Base-by-base conservation (phyloP, 2,113 vertebrate genomes). In the Trematomus loennbergii region DNA sequence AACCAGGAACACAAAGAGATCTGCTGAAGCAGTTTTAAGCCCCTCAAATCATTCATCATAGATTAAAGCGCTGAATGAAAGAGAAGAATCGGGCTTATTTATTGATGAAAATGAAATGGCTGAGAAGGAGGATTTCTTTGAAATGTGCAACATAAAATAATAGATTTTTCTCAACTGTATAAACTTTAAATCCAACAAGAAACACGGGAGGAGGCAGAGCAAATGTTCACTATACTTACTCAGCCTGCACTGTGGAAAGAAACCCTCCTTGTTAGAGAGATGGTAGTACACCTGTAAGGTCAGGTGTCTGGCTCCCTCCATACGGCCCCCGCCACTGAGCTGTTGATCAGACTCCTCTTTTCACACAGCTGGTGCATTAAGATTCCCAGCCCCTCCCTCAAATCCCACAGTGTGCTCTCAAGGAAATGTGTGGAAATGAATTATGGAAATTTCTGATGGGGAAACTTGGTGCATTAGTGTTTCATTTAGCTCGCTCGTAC, bases 381-480 rank as follows among this genome's bases (percentile, higher is more conserved):
- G 92, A 91, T 86, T 92, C 91, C 81, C 83, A 66, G 88, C 89
- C 87, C 92, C 92, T 94, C 93, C 92, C 84, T 93, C 83, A 92
- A 91, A 88, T 90, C 91, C 89, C 92, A 91, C 90, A 90, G 91
- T 93, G 86, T 88, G 92, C 92, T 93, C 92, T 94, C 89, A 91
- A 94, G 94, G 89, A 94, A 95, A 94, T 80, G 92, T 90, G 85
- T 94, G 92, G 87, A 95, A 95, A 96, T 96, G 94, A 95, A 95
- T 95, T 96, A 96, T 95, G 95, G 93, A 96, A 95, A 95, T 95
- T 96, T 94, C 87, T 94, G 94, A 96, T 95, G 93, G 93, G 7
- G 90, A 94, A 96, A 94, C 93, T 92, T 86, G 89, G 91, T 91
- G 92, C 92, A 93, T 94, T 93, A 92, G 91, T 92, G 92, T 95